Evolutionary conservation across 2,888 invertebrate species (phyloP).

Genomic region (Erebia ligea): DNA sequence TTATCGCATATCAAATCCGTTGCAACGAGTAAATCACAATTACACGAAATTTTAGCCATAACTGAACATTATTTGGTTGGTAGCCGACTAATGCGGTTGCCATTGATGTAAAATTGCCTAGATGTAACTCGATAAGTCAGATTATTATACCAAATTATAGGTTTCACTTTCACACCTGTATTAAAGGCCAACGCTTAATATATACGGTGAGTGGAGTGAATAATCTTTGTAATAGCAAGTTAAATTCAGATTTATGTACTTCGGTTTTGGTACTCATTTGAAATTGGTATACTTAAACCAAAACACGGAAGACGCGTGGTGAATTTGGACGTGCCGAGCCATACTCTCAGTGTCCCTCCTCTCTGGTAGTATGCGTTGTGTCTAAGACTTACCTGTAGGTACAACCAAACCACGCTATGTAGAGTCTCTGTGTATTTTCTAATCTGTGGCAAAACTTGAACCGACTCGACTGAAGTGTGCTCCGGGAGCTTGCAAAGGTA

Average conservation of each 20-base stretch:
- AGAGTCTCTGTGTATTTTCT: neutral
- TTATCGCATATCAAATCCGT: conserved; percentile 72
- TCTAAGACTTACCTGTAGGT: neutral
- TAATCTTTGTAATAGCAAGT: too few species aligned
- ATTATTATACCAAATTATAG: conserved; percentile 9
- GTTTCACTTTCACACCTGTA: neutral
- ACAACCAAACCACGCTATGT: neutral
- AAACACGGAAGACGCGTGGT: too few species aligned
- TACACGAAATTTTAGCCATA: conserved; percentile 71
- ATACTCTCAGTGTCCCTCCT: too few species aligned
- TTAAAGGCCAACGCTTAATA: too few species aligned
- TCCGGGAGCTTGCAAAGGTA: conserved; percentile 7
- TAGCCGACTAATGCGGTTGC: conserved; percentile 58
- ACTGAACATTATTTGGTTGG: conserved; percentile 69
- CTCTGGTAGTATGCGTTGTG: too few species aligned
- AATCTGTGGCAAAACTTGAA: conserved; percentile 12
- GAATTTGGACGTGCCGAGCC: too few species aligned
- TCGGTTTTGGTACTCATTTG: too few species aligned
- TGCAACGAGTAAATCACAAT: conserved; percentile 73
- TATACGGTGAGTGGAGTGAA: too few species aligned
- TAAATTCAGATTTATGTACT: too few species aligned
- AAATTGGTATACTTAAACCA: too few species aligned
- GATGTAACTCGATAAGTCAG: conserved; percentile 38
- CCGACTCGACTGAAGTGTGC: conserved; percentile 13
- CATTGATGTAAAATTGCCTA: conserved; percentile 40